Percentiles rank a stretch among this genome's conserved stretches.
Evolutionary conservation across 2,113 vertebrate genomes (phyloP).

Genomic region (Irena cyanogastra): DNA sequence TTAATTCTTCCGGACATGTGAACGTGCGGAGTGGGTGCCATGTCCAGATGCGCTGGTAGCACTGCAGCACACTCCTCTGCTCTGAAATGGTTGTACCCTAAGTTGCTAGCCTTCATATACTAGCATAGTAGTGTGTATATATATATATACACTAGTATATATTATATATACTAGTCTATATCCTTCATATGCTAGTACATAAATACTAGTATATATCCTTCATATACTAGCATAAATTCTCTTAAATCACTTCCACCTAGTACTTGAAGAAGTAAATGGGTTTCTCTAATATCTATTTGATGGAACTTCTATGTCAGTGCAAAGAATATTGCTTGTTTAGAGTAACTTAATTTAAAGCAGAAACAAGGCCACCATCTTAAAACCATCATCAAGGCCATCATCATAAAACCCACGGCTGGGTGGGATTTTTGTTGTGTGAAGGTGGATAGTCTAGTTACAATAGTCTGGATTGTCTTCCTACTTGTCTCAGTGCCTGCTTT

Average conservation of each 20-base stretch:
- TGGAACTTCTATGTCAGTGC: not conserved
- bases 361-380: not conserved
- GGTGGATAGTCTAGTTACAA: not conserved
- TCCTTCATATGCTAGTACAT: too few species aligned
- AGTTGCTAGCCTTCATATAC: too few species aligned
- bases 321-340: not conserved
- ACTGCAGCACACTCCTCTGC: not conserved
- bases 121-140: too few species aligned
- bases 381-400: too few species aligned
- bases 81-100: not conserved
- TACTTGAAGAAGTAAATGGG: not conserved
- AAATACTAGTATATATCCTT: too few species aligned
- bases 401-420: too few species aligned
- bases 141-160: too few species aligned
- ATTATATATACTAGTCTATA: too few species aligned
- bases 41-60: not conserved
- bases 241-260: not conserved
- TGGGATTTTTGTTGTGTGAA: not conserved
- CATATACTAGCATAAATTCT: not conserved
- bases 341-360: not conserved
- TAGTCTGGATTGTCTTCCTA: not conserved
- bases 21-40: rapidly evolving
- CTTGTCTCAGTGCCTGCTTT: not conserved
- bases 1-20: rapidly evolving
- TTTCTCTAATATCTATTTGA: not conserved